Conservation (phyloP, 2,113 vertebrate species). For the Nibea coibor region DNA sequence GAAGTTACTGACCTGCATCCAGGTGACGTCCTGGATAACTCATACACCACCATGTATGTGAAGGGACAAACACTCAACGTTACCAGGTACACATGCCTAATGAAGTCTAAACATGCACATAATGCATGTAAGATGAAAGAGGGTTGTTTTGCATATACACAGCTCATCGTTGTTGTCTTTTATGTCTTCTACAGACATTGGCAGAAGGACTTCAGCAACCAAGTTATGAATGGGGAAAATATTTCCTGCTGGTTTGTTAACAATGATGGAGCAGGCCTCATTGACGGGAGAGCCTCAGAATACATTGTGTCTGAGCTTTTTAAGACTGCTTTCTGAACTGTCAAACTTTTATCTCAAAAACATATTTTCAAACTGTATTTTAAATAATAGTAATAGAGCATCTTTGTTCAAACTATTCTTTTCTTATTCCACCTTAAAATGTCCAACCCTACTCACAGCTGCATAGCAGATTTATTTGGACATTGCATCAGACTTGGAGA, state of each 20-base stretch:
- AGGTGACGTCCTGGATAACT: slow-evolving; percentile 84
- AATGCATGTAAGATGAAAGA: background rate
- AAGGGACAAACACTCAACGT: slow-evolving; percentile 87
- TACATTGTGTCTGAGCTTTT: slow-evolving; percentile 86
- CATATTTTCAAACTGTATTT: no score
- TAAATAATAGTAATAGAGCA: no score
- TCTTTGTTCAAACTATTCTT: no score
- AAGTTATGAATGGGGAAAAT: slow-evolving; percentile 75
- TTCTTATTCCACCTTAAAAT: no score
- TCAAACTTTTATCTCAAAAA: no score
- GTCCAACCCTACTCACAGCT: no score
- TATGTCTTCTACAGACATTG: slow-evolving; percentile 83
- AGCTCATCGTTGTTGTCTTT: background rate
- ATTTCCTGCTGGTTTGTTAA: slow-evolving; percentile 93
- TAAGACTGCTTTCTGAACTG: slow-evolving; percentile 46
- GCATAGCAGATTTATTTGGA: no score
- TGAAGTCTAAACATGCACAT: background rate
- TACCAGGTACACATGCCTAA: slow-evolving; percentile 85
- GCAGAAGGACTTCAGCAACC: slow-evolving; percentile 89
- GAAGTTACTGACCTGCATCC: slow-evolving; percentile 84
- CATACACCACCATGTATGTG: slow-evolving; percentile 89
- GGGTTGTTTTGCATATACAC: background rate
- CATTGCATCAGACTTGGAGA: no score
- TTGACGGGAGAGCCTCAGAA: slow-evolving; percentile 88
- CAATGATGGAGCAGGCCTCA: slow-evolving; percentile 88